Percentiles rank a stretch among this genome's conserved stretches.
These are phyloP conservation scores for Ophraella communa DNA, from an alignment of 2,888 invertebrate species.

Conservation along the genomic window DNA sequence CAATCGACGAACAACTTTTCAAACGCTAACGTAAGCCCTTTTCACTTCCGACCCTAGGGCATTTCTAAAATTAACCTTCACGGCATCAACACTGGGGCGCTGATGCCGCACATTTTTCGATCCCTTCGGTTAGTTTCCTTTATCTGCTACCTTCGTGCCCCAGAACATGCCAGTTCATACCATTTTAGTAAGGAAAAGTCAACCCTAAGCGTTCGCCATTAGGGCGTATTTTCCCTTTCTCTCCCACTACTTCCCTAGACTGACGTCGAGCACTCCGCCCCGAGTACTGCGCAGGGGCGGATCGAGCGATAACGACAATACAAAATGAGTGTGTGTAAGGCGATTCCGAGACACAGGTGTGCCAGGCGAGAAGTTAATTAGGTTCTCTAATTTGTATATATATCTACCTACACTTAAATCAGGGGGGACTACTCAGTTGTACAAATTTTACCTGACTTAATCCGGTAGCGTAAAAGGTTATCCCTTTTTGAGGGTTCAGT, in stretches of 20 bases:
- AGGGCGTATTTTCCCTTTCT: conserved; percentile 30
- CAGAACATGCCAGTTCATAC: conserved; percentile 20
- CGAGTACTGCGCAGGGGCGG: conserved; percentile 17
- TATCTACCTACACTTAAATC: too few species aligned
- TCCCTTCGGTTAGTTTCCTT: conserved; percentile 23
- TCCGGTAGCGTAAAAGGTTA: too few species aligned
- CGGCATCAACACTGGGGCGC: conserved; percentile 22
- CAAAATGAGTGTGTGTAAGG: neutral
- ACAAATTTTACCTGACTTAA: too few species aligned
- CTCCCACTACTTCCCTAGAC: conserved; percentile 20
- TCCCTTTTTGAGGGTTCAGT: too few species aligned
- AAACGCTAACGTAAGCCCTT: conserved; percentile 13
- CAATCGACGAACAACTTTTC: neutral
- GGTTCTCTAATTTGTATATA: too few species aligned
- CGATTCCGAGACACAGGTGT: neutral
- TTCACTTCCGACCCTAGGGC: conserved; percentile 29
- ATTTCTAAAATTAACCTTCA: conserved; percentile 29
- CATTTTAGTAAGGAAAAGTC: conserved; percentile 33
- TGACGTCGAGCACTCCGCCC: conserved; percentile 17
- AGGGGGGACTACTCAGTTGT: too few species aligned
- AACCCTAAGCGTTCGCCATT: conserved; percentile 33
- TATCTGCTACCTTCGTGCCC: conserved; percentile 1
- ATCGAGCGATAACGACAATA: conserved; percentile 7
- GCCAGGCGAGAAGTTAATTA: neutral
- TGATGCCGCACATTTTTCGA: conserved; percentile 11